Base-by-base conservation (phyloP, 2,113 vertebrate genomes). In the Myotis brandtii region DNA sequence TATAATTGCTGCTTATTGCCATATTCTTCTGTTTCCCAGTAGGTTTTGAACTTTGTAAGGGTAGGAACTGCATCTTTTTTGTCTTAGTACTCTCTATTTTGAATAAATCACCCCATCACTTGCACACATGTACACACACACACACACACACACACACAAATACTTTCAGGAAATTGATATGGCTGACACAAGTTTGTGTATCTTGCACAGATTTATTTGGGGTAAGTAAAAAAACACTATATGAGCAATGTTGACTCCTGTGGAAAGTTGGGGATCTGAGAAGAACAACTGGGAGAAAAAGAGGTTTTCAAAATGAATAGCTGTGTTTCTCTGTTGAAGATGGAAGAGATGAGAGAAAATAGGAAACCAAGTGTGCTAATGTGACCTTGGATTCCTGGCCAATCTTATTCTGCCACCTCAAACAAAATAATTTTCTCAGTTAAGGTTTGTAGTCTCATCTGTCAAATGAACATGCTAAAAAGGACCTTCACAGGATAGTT, bases 341-440 rank as follows among this genome's bases (percentile, higher is more conserved):
- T 10, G 2, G 17, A 30, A 62, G 20, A 34, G 30, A 81, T 20
- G 77, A 85, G 34, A 77, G 54, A 25, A 77, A 81, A 81, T n/a
- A 7, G 12, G 59, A 43, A 80, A 66, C 37, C 37, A 40, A 94
- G 37, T 88, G 11, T 73, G 16, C 40, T 59, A 79, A 54, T 27
- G 18, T 82, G 79, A 92, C 83, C 92, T 88, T 93, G 73, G 16
- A n/a, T 81, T 76, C 89, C 34, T 13, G 93, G 34, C 79, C 91
- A 82, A 69, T 6, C 79, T 91, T 94, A 94, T 88, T 94, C 79
- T 96, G 82, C 79, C 70, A 86, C 86, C 43, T 86, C 86, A 80
- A 91, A 89, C 67, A 91, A 91, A 89, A 89, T 72, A 52, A 73
- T 80, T 94, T 96, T 86, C 72, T 96, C 67, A 96, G 6, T 75